Percentiles rank a stretch among this genome's conserved stretches.
These are phyloP conservation scores for Bacillus rossius DNA, from an alignment of 1,140 invertebrate genomes.

Conservation along the genomic window DNA sequence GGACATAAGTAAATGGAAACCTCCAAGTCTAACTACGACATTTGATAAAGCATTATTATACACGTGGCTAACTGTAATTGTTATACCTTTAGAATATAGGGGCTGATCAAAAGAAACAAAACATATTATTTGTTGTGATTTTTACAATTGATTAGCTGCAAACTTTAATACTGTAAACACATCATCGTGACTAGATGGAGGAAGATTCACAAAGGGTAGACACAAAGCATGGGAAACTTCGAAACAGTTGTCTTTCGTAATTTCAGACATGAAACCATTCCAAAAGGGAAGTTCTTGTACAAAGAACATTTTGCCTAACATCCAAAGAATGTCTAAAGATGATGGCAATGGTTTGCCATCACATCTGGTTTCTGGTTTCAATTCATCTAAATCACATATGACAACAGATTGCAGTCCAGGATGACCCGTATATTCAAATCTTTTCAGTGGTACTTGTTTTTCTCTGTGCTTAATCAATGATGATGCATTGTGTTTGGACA, in stretches of 20 bases:
- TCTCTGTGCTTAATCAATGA: no score
- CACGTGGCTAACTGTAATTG: slow-evolving; percentile 18
- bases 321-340: neutral
- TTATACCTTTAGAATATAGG: slow-evolving; percentile 29
- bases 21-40: slow-evolving; percentile 21
- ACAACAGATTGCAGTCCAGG: slow-evolving; percentile 14
- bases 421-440: slow-evolving; percentile 23
- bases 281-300: slow-evolving; percentile 19
- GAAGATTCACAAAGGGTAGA: slow-evolving; percentile 25
- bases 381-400: neutral
- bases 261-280: slow-evolving; percentile 27
- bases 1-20: slow-evolving; percentile 20
- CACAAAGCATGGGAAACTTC: slow-evolving; percentile 14
- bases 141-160: slow-evolving; percentile 22
- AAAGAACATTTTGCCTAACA: slow-evolving; percentile 21
- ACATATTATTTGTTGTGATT: slow-evolving; percentile 19
- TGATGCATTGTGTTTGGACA: no score
- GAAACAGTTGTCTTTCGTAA: slow-evolving; percentile 7
- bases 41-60: slow-evolving; percentile 14
- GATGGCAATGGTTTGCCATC: neutral
- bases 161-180: slow-evolving; percentile 20
- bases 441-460: no score
- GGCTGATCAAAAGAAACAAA: slow-evolving; percentile 37
- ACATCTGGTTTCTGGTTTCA: neutral
- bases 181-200: slow-evolving; percentile 23